Evolutionary conservation across 2,113 vertebrate genomes (phyloP), one percentile per base, ranked within the genome.

Genomic region (Steatornis caripensis): DNA sequence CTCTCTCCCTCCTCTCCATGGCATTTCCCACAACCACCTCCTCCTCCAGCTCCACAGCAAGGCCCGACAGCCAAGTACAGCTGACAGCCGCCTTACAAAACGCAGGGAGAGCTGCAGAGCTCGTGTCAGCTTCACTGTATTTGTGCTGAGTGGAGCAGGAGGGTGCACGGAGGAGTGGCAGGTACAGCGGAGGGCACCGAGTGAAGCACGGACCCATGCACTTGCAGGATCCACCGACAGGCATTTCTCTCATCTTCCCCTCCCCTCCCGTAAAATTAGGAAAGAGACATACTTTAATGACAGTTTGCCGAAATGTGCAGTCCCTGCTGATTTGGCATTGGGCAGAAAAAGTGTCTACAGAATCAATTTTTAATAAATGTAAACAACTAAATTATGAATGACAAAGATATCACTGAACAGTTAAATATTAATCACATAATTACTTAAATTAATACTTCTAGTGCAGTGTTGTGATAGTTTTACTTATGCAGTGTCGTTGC

Each of bases 351-450:
- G 53, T 96, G 92, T 97, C 96, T 97, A 95, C 89, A 97, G 36
- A 91, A 96, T 97, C 57, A 84, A 97, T 97, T 96, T 97, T 97
- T 97, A 93, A 97, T 97, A 93, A 95, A 45, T 87, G 91, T 96
- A 97, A 97, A 97, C 97, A 97, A 65, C 95, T 97, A 39, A 97
- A 97, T 97, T 97, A 97, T 97, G 95, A 95, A 98, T 97, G 90
- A 93, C 85, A 95, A 88, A 97, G 96, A 96, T 94, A 97, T 92
- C 88, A 94, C 91, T 57, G 87, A 97, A 95, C 64, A 65, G 49
- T 98, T 96, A 97, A 98, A 97, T 96, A 96, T 97, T 97, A 93
- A 97, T 97, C 77, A 60, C 2, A 2, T 90, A 95, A 96, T 97
- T 97, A 97, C 89, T 97, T 96, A 97, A 96, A 97, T 96, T 97